Evolutionary conservation across 2,113 vertebrate species (phyloP), one percentile per base, ranked within the genome.

Genomic region (Zootoca vivipara): DNA sequence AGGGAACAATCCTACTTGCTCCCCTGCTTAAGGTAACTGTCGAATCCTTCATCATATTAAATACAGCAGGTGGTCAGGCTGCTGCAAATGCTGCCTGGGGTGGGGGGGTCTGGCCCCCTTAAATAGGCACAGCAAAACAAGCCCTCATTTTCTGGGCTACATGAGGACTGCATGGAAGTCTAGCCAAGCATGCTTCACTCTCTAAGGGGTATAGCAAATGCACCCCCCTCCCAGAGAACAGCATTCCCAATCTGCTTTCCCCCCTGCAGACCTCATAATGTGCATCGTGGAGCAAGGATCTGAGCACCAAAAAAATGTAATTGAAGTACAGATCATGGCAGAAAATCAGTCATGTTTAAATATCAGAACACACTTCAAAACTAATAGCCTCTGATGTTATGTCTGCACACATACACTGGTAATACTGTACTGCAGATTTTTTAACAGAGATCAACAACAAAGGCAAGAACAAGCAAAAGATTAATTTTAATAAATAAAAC

Each of bases 181-280:
- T 16, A 33, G 33, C 72, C 35, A 35, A 18, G 72, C 70, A 73
- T 24, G 24, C 6, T 73, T 7, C 56, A 73, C 33, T 35, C 18
- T 73, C 16, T 20, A 62, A 4, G n/a, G n/a, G 26, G 40, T 62
- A 52, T 6, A 35, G 10, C 20, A 52, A 84, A 73, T 72, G 15
- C 13, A 20, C 7, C 33, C 74, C 42, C 13, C 28, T 24, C 38
- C 20, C 24, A 72, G 20, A 15, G 26, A 70, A 62, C 15, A 77
- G 2, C 38, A 80, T 78, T 91, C 24, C 1, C 52, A 62, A 86
- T 84, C 22, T 89, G 89, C 12, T 90, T n/a, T 73, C 20, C 85
- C 42, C 90, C 58, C 70, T 80, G 70, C 80, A 90, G 64, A 87
- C 89, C 92, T 91, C 92, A 89, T 87, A 91, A 90, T 90, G 93